Percentiles rank a stretch among this genome's conserved stretches.
phyloP scores from a whole-genome alignment of 2,888 invertebrate genomes.

The Erebia palarica region DNA sequence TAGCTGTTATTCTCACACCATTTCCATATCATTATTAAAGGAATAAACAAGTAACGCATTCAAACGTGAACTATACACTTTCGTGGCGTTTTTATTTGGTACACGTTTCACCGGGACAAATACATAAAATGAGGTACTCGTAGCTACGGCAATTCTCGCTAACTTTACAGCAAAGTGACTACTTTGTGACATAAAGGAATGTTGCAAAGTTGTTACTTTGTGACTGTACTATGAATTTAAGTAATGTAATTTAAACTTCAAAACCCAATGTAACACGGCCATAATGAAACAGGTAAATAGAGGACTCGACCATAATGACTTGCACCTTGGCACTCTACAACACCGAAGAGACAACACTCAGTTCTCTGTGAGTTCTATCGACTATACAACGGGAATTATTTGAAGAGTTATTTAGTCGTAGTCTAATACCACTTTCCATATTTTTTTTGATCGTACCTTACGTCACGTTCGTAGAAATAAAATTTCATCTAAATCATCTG shows the following conservation, averaged over 20 bases:
- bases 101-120: not conserved
- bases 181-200: constrained; percentile 3
- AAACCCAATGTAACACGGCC: not conserved
- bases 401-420: too few species aligned
- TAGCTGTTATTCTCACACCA: constrained; percentile 6
- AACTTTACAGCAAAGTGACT: not conserved
- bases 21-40: constrained; percentile 7
- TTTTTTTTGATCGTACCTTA: too few species aligned
- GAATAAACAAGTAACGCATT: constrained; percentile 13
- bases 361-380: too few species aligned
- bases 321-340: too few species aligned
- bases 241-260: not conserved
- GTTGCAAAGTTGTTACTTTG: constrained; percentile 1
- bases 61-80: constrained; percentile 4
- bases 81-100: constrained; percentile 2
- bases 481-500: too few species aligned
- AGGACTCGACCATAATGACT: too few species aligned
- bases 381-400: too few species aligned
- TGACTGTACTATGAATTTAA: not conserved
- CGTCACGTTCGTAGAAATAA: too few species aligned
- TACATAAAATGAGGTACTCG: not conserved
- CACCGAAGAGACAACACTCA: too few species aligned
- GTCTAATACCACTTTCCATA: too few species aligned
- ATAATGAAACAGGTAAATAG: too few species aligned
- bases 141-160: not conserved